A percentile compares a stretch with the other conserved stretches of the same genome.
These are phyloP conservation scores for Hestina assimilis DNA, from an alignment of 1,140 invertebrate genomes.

Conservation along the genomic window DNA sequence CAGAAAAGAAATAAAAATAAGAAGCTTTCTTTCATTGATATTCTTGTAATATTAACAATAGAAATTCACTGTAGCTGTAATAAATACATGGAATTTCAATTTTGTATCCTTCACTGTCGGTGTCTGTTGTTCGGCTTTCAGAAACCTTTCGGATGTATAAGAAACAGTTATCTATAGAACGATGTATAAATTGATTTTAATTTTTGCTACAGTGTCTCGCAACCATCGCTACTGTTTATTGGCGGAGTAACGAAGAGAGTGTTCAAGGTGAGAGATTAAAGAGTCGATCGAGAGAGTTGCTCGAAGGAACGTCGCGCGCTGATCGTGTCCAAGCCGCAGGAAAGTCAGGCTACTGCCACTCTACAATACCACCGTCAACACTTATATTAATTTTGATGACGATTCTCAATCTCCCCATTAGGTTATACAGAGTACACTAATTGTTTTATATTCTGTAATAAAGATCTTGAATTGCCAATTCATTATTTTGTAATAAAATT, in stretches of 20 bases:
- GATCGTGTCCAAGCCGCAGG: slow-evolving; percentile 72
- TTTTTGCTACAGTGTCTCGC: slow-evolving; percentile 83
- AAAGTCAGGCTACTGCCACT: slow-evolving; percentile 39
- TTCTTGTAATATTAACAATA: background rate
- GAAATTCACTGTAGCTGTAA: background rate
- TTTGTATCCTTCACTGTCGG: background rate
- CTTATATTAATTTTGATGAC: slow-evolving; percentile 15
- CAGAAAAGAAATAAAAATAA: too few species aligned
- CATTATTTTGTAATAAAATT: too few species aligned
- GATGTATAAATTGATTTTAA: background rate
- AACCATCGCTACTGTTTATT: slow-evolving; percentile 90
- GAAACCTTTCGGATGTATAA: slow-evolving; percentile 6
- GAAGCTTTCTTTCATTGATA: too few species aligned
- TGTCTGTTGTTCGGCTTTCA: too few species aligned
- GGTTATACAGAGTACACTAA: background rate
- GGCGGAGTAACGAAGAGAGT: slow-evolving; percentile 90
- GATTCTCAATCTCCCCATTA: background rate
- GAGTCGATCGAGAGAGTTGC: slow-evolving; percentile 65
- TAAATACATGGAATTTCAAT: background rate
- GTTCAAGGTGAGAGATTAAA: slow-evolving; percentile 82
- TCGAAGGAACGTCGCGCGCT: slow-evolving; percentile 64
- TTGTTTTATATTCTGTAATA: too few species aligned
- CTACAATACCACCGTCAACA: slow-evolving; percentile 18
- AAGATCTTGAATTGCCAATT: too few species aligned
- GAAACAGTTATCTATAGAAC: background rate